phyloP scores from a whole-genome alignment of 2,888 invertebrate species.

The Perdita meconis region DNA sequence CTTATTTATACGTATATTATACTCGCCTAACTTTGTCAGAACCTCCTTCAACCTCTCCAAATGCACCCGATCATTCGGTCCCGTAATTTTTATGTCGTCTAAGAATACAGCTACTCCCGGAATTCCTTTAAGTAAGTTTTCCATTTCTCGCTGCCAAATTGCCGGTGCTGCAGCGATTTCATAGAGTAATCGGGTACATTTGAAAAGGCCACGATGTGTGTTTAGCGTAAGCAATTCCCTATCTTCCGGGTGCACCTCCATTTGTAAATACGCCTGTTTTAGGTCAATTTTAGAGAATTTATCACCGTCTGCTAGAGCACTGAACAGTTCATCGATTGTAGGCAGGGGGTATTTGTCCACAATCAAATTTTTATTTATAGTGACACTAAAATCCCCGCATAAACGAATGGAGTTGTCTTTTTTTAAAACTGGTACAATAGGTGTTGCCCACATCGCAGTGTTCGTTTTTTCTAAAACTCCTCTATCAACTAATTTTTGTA shows the following conservation, averaged over 20 bases:
- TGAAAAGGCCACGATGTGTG: not conserved
- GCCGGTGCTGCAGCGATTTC: slow-evolving; percentile 20
- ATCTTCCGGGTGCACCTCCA: slow-evolving; percentile 5
- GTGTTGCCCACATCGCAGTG: slow-evolving; percentile 22
- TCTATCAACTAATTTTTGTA: not conserved
- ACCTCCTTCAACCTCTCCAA: slow-evolving; percentile 4
- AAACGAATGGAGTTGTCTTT: slow-evolving; percentile 11
- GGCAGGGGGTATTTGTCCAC: not conserved
- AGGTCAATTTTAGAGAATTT: slow-evolving; percentile 35
- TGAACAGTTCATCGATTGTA: not conserved
- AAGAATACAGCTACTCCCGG: not conserved
- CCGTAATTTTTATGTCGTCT: slow-evolving; percentile 3
- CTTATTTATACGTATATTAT: slow-evolving; percentile 5
- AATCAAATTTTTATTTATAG: not conserved
- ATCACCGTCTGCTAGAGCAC: not conserved
- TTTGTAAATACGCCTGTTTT: slow-evolving; percentile 7
- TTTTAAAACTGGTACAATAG: slow-evolving; percentile 8
- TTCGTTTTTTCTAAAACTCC: slow-evolving; percentile 11
- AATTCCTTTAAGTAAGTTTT: slow-evolving; percentile 11
- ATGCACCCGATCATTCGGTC: not conserved
- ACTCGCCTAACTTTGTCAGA: not conserved
- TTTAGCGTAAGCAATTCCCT: slow-evolving; percentile 1
- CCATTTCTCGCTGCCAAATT: slow-evolving; percentile 18
- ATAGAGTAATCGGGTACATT: slow-evolving; percentile 8
- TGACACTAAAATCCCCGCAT: slow-evolving; percentile 28